Evolutionary conservation across 2,888 invertebrate genomes (phyloP).

Genomic region (Hyles lineata): DNA sequence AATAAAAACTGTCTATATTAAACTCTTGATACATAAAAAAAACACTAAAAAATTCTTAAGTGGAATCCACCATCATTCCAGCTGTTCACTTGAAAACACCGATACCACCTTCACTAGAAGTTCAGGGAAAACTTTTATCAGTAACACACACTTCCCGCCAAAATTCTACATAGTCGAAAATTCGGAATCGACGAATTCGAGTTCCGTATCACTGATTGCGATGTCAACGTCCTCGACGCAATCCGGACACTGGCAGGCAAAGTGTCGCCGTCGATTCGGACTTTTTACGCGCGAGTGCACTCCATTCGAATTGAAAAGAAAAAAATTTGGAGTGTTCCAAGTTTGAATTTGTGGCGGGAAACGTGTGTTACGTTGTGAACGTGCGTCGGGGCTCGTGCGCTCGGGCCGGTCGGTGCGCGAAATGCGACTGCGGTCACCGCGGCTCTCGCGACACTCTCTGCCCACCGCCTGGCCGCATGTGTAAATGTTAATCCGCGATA

Average conservation of each 20-base stretch:
- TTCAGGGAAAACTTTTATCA: constrained; percentile 55
- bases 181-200: constrained; percentile 59
- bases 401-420: constrained; percentile 76
- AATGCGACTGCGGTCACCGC: constrained; percentile 75
- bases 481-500: constrained; percentile 75
- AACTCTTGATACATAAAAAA: constrained; percentile 58
- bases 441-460: constrained; percentile 66
- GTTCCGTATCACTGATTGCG: constrained; percentile 59
- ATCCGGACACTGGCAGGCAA: constrained; percentile 71
- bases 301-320: constrained; percentile 65
- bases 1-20: constrained; percentile 58
- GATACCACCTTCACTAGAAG: constrained; percentile 71
- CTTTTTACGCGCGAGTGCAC: constrained; percentile 73
- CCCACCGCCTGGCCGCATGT: constrained; percentile 71
- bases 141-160: constrained; percentile 74
- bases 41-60: constrained; percentile 70
- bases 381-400: constrained; percentile 72
- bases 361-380: constrained; percentile 75
- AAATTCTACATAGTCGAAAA: constrained; percentile 68
- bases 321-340: constrained; percentile 55
- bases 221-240: constrained; percentile 79
- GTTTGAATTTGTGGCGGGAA: constrained; percentile 79
- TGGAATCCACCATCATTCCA: constrained; percentile 80
- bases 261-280: constrained; percentile 68
- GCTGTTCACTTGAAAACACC: constrained; percentile 72